A percentile compares a stretch with the other conserved stretches of the same genome.
phyloP scores from a whole-genome alignment of 2,888 invertebrate species.

The Sericinus montela region DNA sequence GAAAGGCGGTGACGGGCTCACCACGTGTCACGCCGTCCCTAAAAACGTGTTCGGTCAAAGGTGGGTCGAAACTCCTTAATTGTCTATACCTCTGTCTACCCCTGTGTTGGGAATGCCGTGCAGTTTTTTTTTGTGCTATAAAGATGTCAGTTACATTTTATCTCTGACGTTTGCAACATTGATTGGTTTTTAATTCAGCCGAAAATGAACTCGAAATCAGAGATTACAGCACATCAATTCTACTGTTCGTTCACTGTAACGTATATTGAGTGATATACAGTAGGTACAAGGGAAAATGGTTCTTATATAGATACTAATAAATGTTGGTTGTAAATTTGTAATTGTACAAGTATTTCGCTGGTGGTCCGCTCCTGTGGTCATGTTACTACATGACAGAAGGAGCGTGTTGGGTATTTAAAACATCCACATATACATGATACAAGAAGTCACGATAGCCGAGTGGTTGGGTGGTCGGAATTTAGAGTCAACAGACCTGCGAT shows the following conservation, averaged over 20 bases:
- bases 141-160: background rate
- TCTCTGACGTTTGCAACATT: background rate
- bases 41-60: too few species aligned
- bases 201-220: conserved; percentile 4
- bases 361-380: conserved; percentile 3
- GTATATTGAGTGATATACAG: background rate
- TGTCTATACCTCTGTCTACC: too few species aligned
- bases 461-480: too few species aligned
- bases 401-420: background rate
- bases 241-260: conserved; percentile 6
- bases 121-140: too few species aligned
- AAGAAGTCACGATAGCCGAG: too few species aligned
- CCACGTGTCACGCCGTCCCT: too few species aligned
- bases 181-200: conserved; percentile 14
- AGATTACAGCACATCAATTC: conserved; percentile 17
- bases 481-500: too few species aligned
- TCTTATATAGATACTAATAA: background rate
- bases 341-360: conserved; percentile 3
- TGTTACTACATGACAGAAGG: background rate
- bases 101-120: too few species aligned
- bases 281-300: background rate
- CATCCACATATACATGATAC: too few species aligned
- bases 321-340: background rate
- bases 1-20: too few species aligned
- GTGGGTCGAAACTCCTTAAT: too few species aligned